phyloP scores from a whole-genome alignment of 2,888 invertebrate genomes.

The Folsomia candida region DNA sequence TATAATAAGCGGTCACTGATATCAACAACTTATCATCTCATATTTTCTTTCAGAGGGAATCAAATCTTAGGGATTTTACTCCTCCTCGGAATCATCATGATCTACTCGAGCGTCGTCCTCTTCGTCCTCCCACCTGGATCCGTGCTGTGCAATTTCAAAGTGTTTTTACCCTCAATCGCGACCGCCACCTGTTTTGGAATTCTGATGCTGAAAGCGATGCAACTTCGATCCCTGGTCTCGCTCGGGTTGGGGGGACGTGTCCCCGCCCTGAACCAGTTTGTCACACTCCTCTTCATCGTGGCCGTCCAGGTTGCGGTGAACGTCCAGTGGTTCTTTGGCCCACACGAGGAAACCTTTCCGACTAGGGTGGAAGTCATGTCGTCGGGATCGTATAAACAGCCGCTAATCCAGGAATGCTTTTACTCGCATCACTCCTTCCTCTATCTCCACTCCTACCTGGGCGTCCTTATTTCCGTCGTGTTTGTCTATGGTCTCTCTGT shows the following conservation, averaged over 20 bases:
- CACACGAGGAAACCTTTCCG: slow-evolving; percentile 32
- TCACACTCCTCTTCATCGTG: slow-evolving; percentile 52
- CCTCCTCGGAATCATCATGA: slow-evolving; percentile 52
- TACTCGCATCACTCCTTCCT: slow-evolving; percentile 51
- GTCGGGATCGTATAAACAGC: slow-evolving; percentile 7
- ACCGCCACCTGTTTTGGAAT: slow-evolving; percentile 54
- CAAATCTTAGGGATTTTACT: slow-evolving; percentile 52
- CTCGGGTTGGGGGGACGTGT: slow-evolving; percentile 54
- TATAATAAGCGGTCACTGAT: too few species aligned
- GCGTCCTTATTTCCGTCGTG: slow-evolving; percentile 51
- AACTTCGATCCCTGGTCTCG: slow-evolving; percentile 53
- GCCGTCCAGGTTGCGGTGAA: slow-evolving; percentile 53
- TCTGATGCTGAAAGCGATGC: slow-evolving; percentile 54
- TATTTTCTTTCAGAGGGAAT: slow-evolving; percentile 45
- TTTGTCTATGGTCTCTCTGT: slow-evolving; percentile 53
- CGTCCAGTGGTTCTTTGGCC: slow-evolving; percentile 52
- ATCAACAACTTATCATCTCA: too few species aligned
- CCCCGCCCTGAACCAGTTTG: slow-evolving; percentile 53
- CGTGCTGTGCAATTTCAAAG: slow-evolving; percentile 52
- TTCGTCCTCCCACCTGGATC: slow-evolving; percentile 53
- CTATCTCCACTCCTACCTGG: slow-evolving; percentile 52
- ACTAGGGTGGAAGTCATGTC: background rate
- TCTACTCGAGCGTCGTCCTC: slow-evolving; percentile 53
- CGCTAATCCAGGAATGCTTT: slow-evolving; percentile 47
- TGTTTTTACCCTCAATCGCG: slow-evolving; percentile 53